These are phyloP conservation scores for Erithacus rubecula DNA, from an alignment of 2,797 vertebrate species.

Conservation along the genomic window DNA sequence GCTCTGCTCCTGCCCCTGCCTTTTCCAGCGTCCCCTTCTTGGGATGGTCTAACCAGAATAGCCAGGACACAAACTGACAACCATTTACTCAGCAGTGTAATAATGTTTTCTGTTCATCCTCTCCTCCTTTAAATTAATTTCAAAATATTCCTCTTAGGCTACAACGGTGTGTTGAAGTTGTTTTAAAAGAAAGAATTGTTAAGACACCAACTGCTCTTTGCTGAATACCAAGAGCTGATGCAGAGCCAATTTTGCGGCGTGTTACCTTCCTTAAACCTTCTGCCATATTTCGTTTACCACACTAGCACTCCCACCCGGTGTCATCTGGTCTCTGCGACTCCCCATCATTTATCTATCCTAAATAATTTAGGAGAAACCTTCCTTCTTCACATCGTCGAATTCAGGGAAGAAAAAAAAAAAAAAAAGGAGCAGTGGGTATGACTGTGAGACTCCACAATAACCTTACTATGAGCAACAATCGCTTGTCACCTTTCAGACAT, in stretches of 20 bases:
- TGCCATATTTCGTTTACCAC: background rate
- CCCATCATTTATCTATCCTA: background rate
- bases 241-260: fast-evolving
- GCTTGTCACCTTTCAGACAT: background rate
- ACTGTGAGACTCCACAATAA: background rate
- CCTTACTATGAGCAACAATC: background rate
- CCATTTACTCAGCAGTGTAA: fast-evolving
- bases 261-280: background rate
- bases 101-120: background rate
- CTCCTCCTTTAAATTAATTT: background rate
- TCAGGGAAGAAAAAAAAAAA: no score
- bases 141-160: background rate
- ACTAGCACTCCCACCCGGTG: background rate
- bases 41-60: background rate
- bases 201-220: background rate
- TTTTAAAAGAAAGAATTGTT: background rate
- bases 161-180: fast-evolving
- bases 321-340: background rate
- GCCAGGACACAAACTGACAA: background rate
- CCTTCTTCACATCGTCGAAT: background rate
- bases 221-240: background rate
- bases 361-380: background rate
- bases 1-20: background rate
- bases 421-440: no score
- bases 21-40: background rate